These are phyloP conservation scores for Diarsia brunnea DNA, from an alignment of 2,888 invertebrate genomes.

Conservation along the genomic window DNA sequence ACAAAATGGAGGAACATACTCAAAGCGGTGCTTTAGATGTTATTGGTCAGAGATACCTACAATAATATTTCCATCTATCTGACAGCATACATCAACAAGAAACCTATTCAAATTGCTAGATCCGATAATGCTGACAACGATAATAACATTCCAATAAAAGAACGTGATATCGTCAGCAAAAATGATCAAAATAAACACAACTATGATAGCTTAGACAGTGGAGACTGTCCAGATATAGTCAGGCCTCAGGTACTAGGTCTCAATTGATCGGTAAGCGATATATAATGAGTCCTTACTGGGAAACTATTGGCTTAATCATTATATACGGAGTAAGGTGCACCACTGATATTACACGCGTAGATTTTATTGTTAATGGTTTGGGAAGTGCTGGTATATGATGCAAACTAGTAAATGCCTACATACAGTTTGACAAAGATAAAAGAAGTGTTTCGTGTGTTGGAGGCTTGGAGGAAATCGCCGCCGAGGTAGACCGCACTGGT, in stretches of 20 bases:
- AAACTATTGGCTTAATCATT: conserved; percentile 41
- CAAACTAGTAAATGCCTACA: neutral
- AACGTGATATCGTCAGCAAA: conserved; percentile 19
- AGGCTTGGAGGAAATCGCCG: too few relatives aligned
- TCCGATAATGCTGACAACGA: conserved; percentile 16
- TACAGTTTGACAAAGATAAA: neutral
- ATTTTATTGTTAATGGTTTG: neutral
- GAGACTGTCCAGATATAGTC: conserved; percentile 24
- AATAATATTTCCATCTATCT: neutral
- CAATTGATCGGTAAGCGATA: conserved; percentile 56
- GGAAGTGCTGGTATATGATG: neutral
- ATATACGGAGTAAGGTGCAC: conserved; percentile 9
- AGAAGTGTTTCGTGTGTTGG: neutral
- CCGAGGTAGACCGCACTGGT: too few relatives aligned
- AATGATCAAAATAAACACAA: conserved; percentile 23
- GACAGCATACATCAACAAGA: conserved; percentile 8
- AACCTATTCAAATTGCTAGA: conserved; percentile 13
- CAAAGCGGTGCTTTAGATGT: neutral
- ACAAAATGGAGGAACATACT: neutral
- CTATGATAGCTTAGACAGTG: conserved; percentile 23
- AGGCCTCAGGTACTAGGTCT: conserved; percentile 20
- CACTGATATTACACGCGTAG: neutral
- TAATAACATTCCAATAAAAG: conserved; percentile 32
- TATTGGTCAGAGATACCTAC: neutral
- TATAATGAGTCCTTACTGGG: conserved; percentile 56